Evolutionary conservation across 2,797 vertebrate genomes (phyloP).

Genomic region (Cyprinella venusta): DNA sequence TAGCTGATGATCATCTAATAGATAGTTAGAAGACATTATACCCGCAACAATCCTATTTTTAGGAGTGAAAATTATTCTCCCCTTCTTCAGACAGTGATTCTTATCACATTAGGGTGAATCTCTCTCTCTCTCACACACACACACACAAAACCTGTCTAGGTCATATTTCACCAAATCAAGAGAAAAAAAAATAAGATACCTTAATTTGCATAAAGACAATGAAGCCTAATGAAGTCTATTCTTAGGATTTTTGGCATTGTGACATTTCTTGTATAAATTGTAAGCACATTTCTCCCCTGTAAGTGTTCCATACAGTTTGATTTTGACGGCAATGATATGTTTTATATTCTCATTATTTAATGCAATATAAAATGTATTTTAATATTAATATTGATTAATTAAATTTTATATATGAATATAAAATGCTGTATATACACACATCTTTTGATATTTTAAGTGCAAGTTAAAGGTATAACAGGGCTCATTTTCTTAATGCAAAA

Average conservation of each 20-base stretch:
- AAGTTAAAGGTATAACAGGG: background rate
- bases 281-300: background rate
- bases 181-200: background rate
- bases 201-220: background rate
- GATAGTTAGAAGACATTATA: slow-evolving; percentile 29
- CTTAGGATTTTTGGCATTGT: background rate
- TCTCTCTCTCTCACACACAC: background rate
- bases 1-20: slow-evolving; percentile 29
- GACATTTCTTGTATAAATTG: background rate
- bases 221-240: slow-evolving; percentile 11
- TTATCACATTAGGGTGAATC: slow-evolving; percentile 32
- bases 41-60: slow-evolving; percentile 32
- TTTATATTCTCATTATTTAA: background rate
- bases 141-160: background rate
- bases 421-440: too few species aligned
- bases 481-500: background rate
- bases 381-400: too few species aligned
- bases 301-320: background rate
- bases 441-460: background rate
- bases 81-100: background rate
- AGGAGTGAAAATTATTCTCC: background rate
- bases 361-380: background rate
- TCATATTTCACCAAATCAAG: slow-evolving; percentile 31
- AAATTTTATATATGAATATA: too few species aligned
- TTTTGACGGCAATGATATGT: background rate